Base-by-base conservation (phyloP, 2,113 vertebrate genomes). In the Gracilinanus agilis region DNA sequence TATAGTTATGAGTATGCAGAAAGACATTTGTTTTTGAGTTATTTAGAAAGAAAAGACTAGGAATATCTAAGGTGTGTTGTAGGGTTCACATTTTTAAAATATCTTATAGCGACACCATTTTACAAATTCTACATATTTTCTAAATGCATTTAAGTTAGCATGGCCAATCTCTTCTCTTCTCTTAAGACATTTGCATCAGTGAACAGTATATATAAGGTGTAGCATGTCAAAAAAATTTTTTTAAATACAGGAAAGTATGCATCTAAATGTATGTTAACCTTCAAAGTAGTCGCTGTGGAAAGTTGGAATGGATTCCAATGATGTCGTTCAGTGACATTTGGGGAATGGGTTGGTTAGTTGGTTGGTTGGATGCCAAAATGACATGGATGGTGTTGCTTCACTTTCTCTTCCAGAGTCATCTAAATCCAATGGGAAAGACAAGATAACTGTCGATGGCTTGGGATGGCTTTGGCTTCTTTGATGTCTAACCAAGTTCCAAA, bases 1-100 rank as follows among this genome's bases (percentile, higher is more conserved):
- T 55, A 92, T 44, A 55, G 53, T 92, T 89, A 88, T 10, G 23
- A 44, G n/a, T 21, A 21, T 83, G 56, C 93, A 53, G 24, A 6
- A 55, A 58, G 90, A 49, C 53, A 90, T 8, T n/a, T 88, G 44
- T 56, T 92, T 97, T 92, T 55, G 91, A 40, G 8, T 54, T 90
- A 91, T 92, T 44, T 89, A 75, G 40, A 92, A 25, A 96, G 54
- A 53, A 40, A 91, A 90, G 89, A 29, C 10, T 92, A 25, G 44
- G 91, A 90, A 92, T 88, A 8, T 4, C 19, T 89, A 93, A 93
- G 61, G 93, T 90, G 11, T 90, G 91, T 90, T 55, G 21, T 19
- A 34, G 40, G 49, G 49, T 49, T n/a, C 34, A 75, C 4, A 75
- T n/a, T 75, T 58, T 91, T 90, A 55, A 92, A 94, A 34, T 90